Percentiles rank a stretch among this genome's conserved stretches.
phyloP scores from a whole-genome alignment of 2,888 invertebrate species.

The Trachelus tabidus region DNA sequence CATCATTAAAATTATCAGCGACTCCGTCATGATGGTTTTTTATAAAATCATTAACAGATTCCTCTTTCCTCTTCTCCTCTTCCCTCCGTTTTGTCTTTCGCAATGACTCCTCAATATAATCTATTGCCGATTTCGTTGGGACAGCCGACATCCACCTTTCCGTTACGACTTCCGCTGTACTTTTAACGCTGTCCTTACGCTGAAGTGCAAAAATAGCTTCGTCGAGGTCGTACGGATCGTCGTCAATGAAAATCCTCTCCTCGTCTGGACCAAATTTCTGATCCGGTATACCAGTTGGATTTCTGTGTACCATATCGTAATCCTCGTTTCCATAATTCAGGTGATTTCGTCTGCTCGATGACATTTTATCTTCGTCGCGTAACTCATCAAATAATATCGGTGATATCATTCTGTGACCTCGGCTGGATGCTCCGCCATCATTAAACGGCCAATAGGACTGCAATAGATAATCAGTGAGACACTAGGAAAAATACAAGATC shows the following conservation, averaged over 20 bases:
- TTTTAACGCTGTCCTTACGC: conserved; percentile 32
- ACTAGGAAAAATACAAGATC: background rate
- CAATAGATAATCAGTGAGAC: background rate
- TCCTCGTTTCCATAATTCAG: conserved; percentile 28
- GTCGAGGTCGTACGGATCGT: conserved; percentile 56
- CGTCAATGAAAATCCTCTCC: conserved; percentile 62
- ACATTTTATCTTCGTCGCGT: conserved; percentile 19
- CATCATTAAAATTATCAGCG: background rate
- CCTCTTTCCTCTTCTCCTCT: conserved; percentile 14
- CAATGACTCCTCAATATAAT: conserved; percentile 50
- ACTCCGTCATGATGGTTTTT: conserved; percentile 29
- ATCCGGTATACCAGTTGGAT: conserved; percentile 54
- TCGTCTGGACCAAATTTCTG: conserved; percentile 60
- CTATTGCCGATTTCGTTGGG: conserved; percentile 62
- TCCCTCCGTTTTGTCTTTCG: conserved; percentile 43
- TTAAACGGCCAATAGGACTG: conserved; percentile 88
- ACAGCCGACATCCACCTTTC: conserved; percentile 48
- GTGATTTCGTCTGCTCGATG: conserved; percentile 24
- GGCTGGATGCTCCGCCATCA: conserved; percentile 71
- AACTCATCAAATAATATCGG: conserved; percentile 34
- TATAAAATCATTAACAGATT: conserved; percentile 24
- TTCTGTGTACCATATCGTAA: conserved; percentile 37
- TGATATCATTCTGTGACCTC: conserved; percentile 74
- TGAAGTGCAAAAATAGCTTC: conserved; percentile 52
- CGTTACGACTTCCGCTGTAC: conserved; percentile 10